Evolutionary conservation across 2,888 invertebrate species (phyloP), one percentile per base, ranked within the genome.

Genomic region (Meiosimyza platycephala): DNA sequence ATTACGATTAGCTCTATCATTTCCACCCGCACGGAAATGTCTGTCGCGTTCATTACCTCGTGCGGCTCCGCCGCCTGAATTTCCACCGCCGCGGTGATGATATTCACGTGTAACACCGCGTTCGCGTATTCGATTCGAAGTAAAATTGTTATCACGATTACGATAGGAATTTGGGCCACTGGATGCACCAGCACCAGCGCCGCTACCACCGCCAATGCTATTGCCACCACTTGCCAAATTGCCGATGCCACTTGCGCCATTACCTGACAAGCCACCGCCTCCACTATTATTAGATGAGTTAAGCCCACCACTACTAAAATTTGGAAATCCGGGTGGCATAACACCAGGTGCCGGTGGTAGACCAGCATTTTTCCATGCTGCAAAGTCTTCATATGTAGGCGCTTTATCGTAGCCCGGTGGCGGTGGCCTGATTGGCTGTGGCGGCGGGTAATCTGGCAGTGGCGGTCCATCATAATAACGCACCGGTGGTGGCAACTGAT

Each of bases 391-490:
- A 87, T 96, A 97, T 50, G 85, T 83, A 52, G 93, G 93, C 66
- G 94, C 90, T 82, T 93, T 93, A 78, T 94, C 93, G 80, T 91
- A 90, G 88, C 81, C 92, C 89, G 86, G 85, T 69, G 85, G 85
- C 50, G 86, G 85, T 64, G 86, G 84, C 70, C 89, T 87, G 70
- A 89, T 85, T 66, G 89, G 88, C 74, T 88, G 87, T 13, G 89
- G 88, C 68, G 88, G 87, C 59, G 93, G 91, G 87, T 94, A 96
- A 79, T 95, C 96, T 12, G 93, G 92, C 75, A 93, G 84, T 55
- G 93, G 92, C 70, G 94, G 89, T 48, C 93, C 92, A 78, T 94
- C 94, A 81, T 96, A 96, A 81, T 93, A 94, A n/a, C 95, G 90
- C 16, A 94, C 93, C 15, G 93, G 93, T n/a, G 93, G 93, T 77